Evolutionary conservation across 2,797 vertebrate species (phyloP).

Genomic region (Lagocephalus sceleratus): DNA sequence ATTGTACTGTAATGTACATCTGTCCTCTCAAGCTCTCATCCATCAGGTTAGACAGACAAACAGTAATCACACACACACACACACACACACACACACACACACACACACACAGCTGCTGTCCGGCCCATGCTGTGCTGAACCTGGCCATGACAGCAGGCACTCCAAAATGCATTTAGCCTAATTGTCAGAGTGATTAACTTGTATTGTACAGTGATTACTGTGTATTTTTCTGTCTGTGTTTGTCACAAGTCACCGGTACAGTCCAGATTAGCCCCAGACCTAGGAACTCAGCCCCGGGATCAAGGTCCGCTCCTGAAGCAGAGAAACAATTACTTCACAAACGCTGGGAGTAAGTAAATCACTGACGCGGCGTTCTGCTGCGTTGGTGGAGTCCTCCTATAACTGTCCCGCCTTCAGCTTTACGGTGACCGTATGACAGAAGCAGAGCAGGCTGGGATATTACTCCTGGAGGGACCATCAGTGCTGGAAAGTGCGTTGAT

Average conservation of each 20-base stretch:
- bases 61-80: conserved; percentile 10
- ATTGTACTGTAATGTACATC: conserved; percentile 35
- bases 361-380: no score
- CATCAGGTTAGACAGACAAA: conserved; percentile 25
- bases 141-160: conserved; percentile 4
- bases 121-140: conserved; percentile 50
- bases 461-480: conserved; percentile 15
- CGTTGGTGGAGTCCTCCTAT: no score
- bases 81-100: not conserved
- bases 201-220: not conserved
- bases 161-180: conserved; percentile 9
- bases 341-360: conserved; percentile 4
- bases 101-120: conserved; percentile 31
- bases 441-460: conserved; percentile 11
- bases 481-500: conserved; percentile 22
- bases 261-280: conserved; percentile 1
- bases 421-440: conserved; percentile 15
- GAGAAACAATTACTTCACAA: conserved; percentile 11
- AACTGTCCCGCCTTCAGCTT: conserved; percentile 51
- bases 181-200: conserved; percentile 15
- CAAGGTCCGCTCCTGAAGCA: not conserved
- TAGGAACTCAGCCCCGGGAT: no score
- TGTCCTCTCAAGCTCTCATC: conserved; percentile 20
- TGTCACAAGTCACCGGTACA: conserved; percentile 16
- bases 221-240: conserved; percentile 36